Evolutionary conservation across 1,140 invertebrate genomes (phyloP).

Genomic region (Drosophila baimaii): DNA sequence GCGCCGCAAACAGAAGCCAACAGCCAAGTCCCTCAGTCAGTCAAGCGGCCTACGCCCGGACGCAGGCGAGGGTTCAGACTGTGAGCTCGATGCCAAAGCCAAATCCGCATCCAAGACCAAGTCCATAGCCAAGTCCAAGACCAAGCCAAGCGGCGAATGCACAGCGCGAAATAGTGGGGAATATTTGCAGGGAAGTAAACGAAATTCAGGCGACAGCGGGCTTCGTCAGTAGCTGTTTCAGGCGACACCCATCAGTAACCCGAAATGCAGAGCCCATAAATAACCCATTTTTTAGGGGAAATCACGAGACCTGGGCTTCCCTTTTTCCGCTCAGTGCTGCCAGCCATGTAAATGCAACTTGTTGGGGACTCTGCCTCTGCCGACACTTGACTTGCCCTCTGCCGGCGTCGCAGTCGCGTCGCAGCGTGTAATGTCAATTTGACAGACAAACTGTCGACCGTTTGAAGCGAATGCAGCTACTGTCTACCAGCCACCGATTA

Average conservation of each 20-base stretch:
- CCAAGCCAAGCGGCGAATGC: not conserved
- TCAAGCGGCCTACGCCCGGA: conserved; percentile 69
- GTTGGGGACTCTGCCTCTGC: conserved; percentile 47
- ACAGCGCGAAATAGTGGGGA: not conserved
- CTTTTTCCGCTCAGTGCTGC: conserved; percentile 28
- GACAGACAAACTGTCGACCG: conserved; percentile 83
- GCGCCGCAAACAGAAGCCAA: conserved; percentile 81
- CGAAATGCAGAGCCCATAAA: too few relatives aligned
- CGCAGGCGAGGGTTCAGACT: conserved; percentile 33
- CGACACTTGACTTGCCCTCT: conserved; percentile 47
- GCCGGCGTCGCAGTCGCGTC: conserved; percentile 33
- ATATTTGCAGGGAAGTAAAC: too few relatives aligned
- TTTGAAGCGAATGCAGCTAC: conserved; percentile 81
- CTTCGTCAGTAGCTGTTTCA: too few relatives aligned
- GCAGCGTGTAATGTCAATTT: conserved; percentile 80
- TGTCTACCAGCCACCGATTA: conserved; percentile 78
- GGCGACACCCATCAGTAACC: too few relatives aligned
- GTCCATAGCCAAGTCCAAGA: not conserved
- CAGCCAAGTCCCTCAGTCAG: conserved; percentile 58
- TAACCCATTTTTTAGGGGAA: too few relatives aligned
- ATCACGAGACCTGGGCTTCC: not conserved
- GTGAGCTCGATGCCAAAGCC: not conserved
- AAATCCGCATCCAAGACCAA: not conserved
- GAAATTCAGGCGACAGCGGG: not conserved
- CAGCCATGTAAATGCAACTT: conserved; percentile 76